Evolutionary conservation across 2,113 vertebrate species (phyloP).

Genomic region (Melospiza georgiana): DNA sequence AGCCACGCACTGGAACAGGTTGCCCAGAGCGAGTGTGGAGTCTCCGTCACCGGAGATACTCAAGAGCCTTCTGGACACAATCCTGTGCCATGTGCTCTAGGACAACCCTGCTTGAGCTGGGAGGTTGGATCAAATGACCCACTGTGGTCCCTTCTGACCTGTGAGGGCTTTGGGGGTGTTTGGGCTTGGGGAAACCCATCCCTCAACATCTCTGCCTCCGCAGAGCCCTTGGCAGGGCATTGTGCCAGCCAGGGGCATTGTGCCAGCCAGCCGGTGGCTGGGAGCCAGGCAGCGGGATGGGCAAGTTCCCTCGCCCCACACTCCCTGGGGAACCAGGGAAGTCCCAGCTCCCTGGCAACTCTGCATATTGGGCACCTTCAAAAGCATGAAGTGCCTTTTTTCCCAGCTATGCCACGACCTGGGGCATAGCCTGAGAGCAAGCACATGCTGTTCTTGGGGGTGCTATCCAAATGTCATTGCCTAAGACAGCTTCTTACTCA

Average conservation of each 20-base stretch:
- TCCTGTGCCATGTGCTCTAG: accelerated
- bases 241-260: accelerated
- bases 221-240: neutral
- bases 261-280: neutral
- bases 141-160: neutral
- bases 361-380: neutral
- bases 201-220: neutral
- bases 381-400: too few relatives aligned
- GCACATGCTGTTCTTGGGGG: accelerated
- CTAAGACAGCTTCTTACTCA: neutral
- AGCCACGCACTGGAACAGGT: accelerated
- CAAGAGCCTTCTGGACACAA: accelerated
- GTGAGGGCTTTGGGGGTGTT: neutral
- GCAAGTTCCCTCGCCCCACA: accelerated
- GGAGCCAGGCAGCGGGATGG: neutral
- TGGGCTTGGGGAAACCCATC: neutral
- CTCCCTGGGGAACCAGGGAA: too few relatives aligned
- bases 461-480: neutral
- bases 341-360: too few relatives aligned
- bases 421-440: neutral
- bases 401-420: neutral
- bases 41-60: neutral
- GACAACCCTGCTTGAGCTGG: neutral
- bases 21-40: neutral
- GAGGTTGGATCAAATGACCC: neutral